Conservation (phyloP, 2,113 vertebrate genomes). For the Uria lomvia region DNA sequence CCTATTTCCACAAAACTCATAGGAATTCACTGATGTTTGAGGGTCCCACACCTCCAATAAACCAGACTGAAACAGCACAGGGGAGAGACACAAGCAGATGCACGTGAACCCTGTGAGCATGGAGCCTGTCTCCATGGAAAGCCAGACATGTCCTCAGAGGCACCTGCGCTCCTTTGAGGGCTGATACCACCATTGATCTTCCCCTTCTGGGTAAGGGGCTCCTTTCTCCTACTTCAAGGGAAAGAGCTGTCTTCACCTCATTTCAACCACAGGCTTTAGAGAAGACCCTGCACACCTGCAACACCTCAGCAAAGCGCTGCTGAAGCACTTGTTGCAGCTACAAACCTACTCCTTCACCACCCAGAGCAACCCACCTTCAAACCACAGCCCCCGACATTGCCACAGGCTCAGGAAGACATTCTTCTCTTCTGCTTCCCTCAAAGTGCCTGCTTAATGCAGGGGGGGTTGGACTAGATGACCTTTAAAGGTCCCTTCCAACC, state of each 20-base stretch:
- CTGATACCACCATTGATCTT: neutral
- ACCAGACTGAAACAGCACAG: neutral
- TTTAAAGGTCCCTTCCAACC: too few species aligned
- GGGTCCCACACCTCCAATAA: neutral
- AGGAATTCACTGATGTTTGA: neutral
- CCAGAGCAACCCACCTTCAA: neutral
- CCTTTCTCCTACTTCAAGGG: neutral
- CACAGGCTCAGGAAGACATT: neutral
- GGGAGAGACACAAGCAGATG: neutral
- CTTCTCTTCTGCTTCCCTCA: neutral
- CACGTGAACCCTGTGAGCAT: neutral
- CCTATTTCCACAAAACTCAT: neutral
- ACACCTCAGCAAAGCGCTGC: rapidly evolving
- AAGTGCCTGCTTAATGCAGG: too few species aligned
- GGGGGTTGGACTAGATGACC: too few species aligned
- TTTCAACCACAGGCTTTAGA: neutral
- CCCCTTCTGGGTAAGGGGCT: neutral
- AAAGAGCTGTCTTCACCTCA: neutral
- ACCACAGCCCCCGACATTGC: neutral
- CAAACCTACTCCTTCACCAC: neutral
- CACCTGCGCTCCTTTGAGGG: neutral
- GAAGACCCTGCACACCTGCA: neutral
- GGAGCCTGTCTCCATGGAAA: neutral
- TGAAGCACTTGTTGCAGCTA: neutral
- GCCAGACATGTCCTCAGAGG: neutral